Evolutionary conservation across 2,113 vertebrate genomes (phyloP).

Genomic region (Dromaius novaehollandiae): DNA sequence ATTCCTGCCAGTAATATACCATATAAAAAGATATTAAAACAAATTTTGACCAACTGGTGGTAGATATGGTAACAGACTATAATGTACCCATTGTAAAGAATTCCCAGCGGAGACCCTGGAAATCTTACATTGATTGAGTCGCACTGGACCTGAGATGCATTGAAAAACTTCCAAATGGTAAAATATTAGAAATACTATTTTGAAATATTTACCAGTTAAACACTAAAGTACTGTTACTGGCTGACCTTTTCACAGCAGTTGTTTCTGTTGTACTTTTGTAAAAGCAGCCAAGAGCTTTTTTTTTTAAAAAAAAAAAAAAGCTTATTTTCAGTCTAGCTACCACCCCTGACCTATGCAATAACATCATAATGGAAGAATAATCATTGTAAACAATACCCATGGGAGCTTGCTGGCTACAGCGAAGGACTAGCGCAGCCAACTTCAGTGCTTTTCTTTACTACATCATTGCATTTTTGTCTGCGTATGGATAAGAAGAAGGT

Average conservation of each 20-base stretch:
- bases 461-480: constrained; percentile 86
- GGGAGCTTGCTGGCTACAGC: constrained; percentile 77
- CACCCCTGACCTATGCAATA: constrained; percentile 77
- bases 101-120: constrained; percentile 68
- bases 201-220: constrained; percentile 80
- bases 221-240: constrained; percentile 77
- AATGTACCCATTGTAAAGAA: constrained; percentile 79
- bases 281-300: constrained; percentile 75
- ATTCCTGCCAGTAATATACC: constrained; percentile 73
- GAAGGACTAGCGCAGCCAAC: constrained; percentile 67
- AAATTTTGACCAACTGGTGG: constrained; percentile 70
- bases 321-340: constrained; percentile 78
- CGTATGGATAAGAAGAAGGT: constrained; percentile 82
- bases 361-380: constrained; percentile 86
- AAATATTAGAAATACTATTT: constrained; percentile 81
- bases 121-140: constrained; percentile 79
- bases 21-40: constrained; percentile 77
- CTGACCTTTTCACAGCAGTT: constrained; percentile 74
- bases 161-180: constrained; percentile 81
- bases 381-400: constrained; percentile 80
- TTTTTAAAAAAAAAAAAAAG: not conserved
- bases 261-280: constrained; percentile 70
- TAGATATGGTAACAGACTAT: constrained; percentile 72
- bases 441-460: constrained; percentile 82
- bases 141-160: constrained; percentile 65